Evolutionary conservation across 1,140 invertebrate genomes (phyloP), one percentile per base, ranked within the genome.

Genomic region (Chionoecetes opilio): DNA sequence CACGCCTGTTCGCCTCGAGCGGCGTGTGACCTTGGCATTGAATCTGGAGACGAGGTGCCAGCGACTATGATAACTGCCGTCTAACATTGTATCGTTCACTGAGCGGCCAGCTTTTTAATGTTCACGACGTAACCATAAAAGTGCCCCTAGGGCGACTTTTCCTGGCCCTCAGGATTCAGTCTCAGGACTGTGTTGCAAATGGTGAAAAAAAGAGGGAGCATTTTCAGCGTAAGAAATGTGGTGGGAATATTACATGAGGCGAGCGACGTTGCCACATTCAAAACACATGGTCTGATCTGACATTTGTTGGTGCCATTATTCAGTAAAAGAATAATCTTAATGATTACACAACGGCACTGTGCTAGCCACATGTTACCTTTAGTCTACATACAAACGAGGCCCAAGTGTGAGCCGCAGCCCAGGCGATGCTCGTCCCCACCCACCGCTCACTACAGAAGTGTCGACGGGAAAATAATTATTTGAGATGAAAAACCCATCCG

Each of bases 1-100:
- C 94, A 95, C 82, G 90, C 94, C 94, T 95, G 90, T 21, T 38
- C 90, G 90, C 94, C 94, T 92, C 90, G 41, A 90, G 94, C 90
- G 38, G 84, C 89, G 84, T 95, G 89, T 95, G 94, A 95, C 94
- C 94, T 95, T 95, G 94, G 94, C 94, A 95, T 95, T 95, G 94
- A 95, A 95, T 95, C 90, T 95, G 53, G 46, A 87, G 82, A 75
- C 31, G 90, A 95, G 94, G 94, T 95, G 94, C 94, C 94, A 95
- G 46, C 90, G 82, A 95, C 38, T 90, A 87, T 88, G 94, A 95
- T 94, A 94, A 90, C 93, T 90, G 84, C 46, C 87, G 84, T 37
- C 93, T 94, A 82, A 38, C 82, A 34, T 63, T 88, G 41, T 29
- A 29, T 34, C 93, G 21, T 87, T 75, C 53, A 31, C 87, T 37